phyloP scores from a whole-genome alignment of 2,113 vertebrate species.

The Poecile atricapillus region DNA sequence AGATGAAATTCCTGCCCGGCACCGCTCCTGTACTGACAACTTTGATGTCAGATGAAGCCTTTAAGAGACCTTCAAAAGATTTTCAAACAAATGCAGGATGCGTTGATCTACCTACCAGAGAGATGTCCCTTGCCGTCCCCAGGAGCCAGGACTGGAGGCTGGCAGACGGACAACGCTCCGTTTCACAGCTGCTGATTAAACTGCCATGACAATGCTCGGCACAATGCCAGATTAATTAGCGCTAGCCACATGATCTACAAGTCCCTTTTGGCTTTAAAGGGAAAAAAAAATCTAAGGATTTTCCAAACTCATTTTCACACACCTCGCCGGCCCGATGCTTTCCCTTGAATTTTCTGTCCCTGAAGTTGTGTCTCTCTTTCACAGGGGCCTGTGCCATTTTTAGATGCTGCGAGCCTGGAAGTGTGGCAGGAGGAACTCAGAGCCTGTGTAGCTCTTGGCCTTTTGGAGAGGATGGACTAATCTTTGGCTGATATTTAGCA shows the following conservation, averaged over 20 bases:
- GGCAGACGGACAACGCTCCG: not conserved
- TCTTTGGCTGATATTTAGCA: slow-evolving; percentile 59
- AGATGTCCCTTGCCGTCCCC: not conserved
- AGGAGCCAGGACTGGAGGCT: not conserved
- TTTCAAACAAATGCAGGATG: not conserved
- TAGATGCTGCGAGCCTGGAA: not conserved
- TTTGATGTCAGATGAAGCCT: not conserved
- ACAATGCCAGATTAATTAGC: slow-evolving; percentile 1
- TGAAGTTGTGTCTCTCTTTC: not conserved
- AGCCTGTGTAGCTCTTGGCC: slow-evolving; percentile 16
- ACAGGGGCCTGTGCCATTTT: not conserved
- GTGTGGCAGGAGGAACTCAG: not conserved
- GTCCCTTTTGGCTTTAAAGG: not conserved
- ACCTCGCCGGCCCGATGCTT: not conserved
- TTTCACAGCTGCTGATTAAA: slow-evolving; percentile 21
- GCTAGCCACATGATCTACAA: not conserved
- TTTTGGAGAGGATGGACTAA: not conserved
- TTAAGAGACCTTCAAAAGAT: not conserved
- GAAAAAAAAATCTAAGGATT: not conserved
- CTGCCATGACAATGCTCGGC: not conserved
- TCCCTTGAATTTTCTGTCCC: not conserved
- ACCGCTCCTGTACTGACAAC: not conserved
- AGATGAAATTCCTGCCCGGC: not conserved
- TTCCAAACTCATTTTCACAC: not conserved
- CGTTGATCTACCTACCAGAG: not conserved